These are phyloP conservation scores for Axea sp. DNA, from an alignment of 2,888 invertebrate species.

Conservation along the genomic window DNA sequence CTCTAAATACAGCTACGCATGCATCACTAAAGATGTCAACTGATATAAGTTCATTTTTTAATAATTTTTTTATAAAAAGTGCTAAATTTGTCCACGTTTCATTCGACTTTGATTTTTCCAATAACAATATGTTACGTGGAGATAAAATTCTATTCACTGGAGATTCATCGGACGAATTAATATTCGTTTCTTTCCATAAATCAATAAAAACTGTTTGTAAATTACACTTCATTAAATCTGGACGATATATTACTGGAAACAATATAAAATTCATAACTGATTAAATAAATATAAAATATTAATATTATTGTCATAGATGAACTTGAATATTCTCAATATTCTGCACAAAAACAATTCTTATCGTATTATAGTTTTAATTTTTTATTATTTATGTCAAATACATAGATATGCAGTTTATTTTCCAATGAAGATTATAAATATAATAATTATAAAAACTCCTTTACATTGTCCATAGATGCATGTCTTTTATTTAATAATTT, in stretches of 20 bases:
- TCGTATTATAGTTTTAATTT: too few species aligned
- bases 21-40: conserved; percentile 84
- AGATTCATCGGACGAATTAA: conserved; percentile 64
- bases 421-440: too few species aligned
- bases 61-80: conserved; percentile 76
- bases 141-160: conserved; percentile 72
- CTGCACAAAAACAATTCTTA: too few species aligned
- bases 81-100: conserved; percentile 70
- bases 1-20: conserved; percentile 84
- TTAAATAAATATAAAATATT: too few species aligned
- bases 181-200: conserved; percentile 70
- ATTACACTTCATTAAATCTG: conserved; percentile 67
- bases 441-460: too few species aligned
- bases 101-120: conserved; percentile 66
- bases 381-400: too few species aligned
- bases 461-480: too few species aligned
- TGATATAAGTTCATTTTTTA: conserved; percentile 82
- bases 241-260: conserved; percentile 70
- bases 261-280: too few species aligned
- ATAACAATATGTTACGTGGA: conserved; percentile 73
- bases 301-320: too few species aligned
- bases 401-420: too few species aligned
- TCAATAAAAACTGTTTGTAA: conserved; percentile 70
- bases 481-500: too few species aligned
- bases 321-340: too few species aligned